These are phyloP conservation scores for Naso thynnoides DNA, from an alignment of 2,797 vertebrate genomes.

Conservation along the genomic window DNA sequence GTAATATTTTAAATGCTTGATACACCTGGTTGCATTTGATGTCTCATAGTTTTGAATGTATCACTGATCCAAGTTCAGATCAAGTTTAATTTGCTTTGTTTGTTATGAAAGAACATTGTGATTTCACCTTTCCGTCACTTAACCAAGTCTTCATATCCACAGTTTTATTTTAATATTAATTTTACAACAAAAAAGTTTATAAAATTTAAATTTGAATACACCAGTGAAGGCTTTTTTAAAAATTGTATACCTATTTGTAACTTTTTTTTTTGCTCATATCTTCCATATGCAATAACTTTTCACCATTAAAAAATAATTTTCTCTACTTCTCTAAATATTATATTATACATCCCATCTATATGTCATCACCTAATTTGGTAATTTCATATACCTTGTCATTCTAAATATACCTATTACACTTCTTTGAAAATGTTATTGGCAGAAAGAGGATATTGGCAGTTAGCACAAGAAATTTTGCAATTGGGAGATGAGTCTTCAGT, in stretches of 20 bases:
- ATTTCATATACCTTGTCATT: neutral
- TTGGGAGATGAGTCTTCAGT: neutral
- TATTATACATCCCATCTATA: neutral
- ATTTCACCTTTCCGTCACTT: too few relatives aligned
- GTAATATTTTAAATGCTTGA: too few relatives aligned
- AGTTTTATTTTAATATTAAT: neutral
- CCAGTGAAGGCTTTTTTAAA: too few relatives aligned
- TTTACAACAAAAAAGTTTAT: neutral
- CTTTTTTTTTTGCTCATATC: neutral
- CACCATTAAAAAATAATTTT: neutral
- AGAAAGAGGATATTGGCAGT: neutral
- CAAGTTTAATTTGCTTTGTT: too few relatives aligned
- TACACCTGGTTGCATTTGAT: too few relatives aligned
- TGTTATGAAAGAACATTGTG: too few relatives aligned
- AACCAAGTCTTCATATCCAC: too few relatives aligned
- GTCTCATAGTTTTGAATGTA: too few relatives aligned
- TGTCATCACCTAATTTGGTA: neutral
- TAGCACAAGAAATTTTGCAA: too few relatives aligned
- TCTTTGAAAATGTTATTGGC: neutral
- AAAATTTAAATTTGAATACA: neutral
- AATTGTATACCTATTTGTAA: neutral
- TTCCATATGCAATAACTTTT: neutral
- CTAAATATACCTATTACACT: neutral
- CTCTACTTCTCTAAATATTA: neutral
- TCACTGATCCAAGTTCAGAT: too few relatives aligned